Conservation (phyloP, 2,888 invertebrate species). For the Orthosia incerta region DNA sequence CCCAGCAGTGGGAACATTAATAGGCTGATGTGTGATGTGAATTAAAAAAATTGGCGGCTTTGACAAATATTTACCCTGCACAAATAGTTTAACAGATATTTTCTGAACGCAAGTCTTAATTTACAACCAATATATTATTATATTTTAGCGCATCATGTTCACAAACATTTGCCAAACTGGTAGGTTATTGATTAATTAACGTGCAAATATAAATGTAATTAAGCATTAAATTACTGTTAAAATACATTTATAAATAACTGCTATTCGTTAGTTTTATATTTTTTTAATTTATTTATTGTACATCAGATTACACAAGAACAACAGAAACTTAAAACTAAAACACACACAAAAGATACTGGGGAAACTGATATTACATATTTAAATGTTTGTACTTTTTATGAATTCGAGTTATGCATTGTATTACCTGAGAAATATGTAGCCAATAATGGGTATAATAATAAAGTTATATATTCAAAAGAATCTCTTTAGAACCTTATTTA, state of each 20-base stretch:
- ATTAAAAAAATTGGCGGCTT: background rate
- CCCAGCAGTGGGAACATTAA: too few species aligned
- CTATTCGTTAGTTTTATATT: background rate
- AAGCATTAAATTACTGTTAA: background rate
- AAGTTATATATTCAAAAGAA: too few species aligned
- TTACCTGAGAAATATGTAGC: background rate
- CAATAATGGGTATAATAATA: too few species aligned
- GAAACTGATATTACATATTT: too few species aligned
- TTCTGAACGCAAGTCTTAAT: background rate
- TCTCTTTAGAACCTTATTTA: too few species aligned
- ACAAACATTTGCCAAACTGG: background rate
- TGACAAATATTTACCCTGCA: background rate
- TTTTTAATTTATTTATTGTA: too few species aligned
- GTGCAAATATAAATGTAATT: background rate
- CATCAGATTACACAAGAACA: too few species aligned
- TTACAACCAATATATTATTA: background rate
- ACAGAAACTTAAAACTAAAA: too few species aligned
- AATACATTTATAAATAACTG: background rate
- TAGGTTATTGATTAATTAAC: background rate
- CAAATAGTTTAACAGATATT: background rate
- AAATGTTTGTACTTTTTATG: background rate
- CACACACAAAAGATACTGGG: too few species aligned
- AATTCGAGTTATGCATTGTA: background rate
- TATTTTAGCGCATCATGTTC: background rate
- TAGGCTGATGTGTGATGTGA: too few species aligned